Evolutionary conservation across 1,140 invertebrate species (phyloP), one percentile per base, ranked within the genome.

Genomic region (Euglossa dilemma): DNA sequence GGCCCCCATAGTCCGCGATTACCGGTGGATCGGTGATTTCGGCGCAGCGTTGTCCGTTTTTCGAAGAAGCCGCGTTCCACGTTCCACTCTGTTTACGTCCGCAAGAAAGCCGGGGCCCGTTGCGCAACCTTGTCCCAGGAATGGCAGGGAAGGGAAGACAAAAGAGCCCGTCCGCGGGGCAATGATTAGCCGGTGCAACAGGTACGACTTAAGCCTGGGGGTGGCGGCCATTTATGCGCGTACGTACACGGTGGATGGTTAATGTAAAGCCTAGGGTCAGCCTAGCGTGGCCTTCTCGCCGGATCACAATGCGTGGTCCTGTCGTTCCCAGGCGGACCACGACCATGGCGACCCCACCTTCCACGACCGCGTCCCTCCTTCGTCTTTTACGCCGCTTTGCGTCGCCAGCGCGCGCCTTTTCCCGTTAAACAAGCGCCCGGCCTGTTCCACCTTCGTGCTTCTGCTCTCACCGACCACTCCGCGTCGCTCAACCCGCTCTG

Each of bases 301-400:
- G 86, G 90, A 91, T 90, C 91, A 92, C 92, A 91, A 93, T 93
- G 91, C 91, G 90, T 88, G 87, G 88, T 89, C 88, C 90, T 90
- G 87, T 90, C 90, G 93, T 94, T 94, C 93, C 93, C 93, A 94
- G 93, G 93, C 93, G 90, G 93, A 93, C 93, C 91, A 94, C 92
- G 87, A 94, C 91, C 93, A 92, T 94, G 90, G 92, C 93, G 93
- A 93, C 90, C 92, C 93, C 92, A 92, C 91, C 90, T 85, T 72
- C 84, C 23, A 43, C 84, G 57, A 28, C 70, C 72, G 72, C 79
- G 71, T 50, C 70, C 80, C 54, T 79, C 69, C 64, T 45, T 69
- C 79, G 45, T 76, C 61, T 70, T 74, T 81, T 47, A 67, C 67
- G 64, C 70, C 20, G 45, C 63, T 80, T 47, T 78, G 61, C 56